These are phyloP conservation scores for Protobothrops flavoviridis DNA, from an alignment of 2,113 vertebrate genomes.

Conservation along the genomic window DNA sequence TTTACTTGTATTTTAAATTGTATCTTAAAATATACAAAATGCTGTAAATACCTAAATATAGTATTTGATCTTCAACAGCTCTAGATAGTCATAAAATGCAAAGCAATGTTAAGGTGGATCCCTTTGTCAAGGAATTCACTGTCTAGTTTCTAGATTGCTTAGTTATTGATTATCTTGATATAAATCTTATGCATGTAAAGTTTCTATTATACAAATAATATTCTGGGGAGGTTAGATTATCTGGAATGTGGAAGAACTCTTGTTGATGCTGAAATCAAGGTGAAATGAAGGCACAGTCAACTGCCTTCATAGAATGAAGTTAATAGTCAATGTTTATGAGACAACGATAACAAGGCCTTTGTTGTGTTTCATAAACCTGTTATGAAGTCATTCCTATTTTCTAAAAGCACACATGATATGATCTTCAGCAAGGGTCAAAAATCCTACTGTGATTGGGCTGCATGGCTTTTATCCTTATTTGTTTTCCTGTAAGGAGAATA, in stretches of 20 bases:
- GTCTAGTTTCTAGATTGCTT: neutral
- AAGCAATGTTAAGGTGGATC: neutral
- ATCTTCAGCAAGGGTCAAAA: neutral
- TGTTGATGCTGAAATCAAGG: neutral
- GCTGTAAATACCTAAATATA: neutral
- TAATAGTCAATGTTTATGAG: neutral
- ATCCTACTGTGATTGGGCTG: neutral
- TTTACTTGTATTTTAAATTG: neutral
- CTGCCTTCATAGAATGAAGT: neutral
- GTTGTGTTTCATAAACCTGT: neutral
- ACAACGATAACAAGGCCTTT: neutral
- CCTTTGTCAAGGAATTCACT: neutral
- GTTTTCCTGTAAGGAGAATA: neutral
- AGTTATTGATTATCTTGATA: neutral
- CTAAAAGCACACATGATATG: neutral
- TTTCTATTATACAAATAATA: neutral
- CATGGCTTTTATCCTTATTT: neutral
- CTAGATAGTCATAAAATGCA: neutral
- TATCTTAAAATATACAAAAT: neutral
- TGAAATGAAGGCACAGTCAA: neutral
- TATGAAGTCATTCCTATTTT: neutral
- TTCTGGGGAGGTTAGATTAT: neutral
- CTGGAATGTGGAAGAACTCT: neutral
- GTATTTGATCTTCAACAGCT: neutral
- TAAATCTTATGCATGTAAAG: neutral